Percentiles rank a stretch among this genome's conserved stretches.
These are phyloP conservation scores for Temnothorax rugatulus DNA, from an alignment of 2,888 invertebrate species.

Conservation along the genomic window DNA sequence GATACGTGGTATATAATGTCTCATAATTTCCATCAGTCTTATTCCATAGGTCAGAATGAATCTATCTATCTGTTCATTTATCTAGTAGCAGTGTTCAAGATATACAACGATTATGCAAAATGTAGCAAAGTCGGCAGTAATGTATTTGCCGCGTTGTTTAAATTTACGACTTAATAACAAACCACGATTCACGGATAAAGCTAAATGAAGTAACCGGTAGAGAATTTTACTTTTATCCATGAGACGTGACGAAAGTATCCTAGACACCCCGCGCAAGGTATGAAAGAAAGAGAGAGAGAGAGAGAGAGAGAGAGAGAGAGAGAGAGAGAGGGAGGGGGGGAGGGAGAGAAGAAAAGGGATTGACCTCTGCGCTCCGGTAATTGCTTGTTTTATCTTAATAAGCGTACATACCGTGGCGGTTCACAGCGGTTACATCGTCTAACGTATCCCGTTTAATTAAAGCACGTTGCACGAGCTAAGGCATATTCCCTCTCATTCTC, in stretches of 20 bases:
- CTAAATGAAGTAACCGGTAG: conserved; percentile 28
- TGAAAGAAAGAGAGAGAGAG: conserved; percentile 14
- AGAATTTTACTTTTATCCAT: conserved; percentile 55
- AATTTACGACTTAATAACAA: conserved; percentile 38
- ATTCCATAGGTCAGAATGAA: neutral
- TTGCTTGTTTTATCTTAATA: conserved; percentile 80
- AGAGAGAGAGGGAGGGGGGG: conserved; percentile 13
- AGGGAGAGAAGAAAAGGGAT: conserved; percentile 59
- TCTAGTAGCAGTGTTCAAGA: neutral
- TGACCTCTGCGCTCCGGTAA: conserved; percentile 71
- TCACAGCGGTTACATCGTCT: conserved; percentile 74
- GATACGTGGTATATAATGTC: neutral
- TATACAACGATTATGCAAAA: conserved; percentile 22
- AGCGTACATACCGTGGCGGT: conserved; percentile 72
- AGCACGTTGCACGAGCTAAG: conserved; percentile 66
- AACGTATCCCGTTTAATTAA: conserved; percentile 78
- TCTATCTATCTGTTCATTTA: neutral
- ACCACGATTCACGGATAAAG: conserved; percentile 22
- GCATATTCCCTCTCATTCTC: conserved; percentile 44
- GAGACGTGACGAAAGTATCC: conserved; percentile 61
- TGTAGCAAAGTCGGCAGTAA: neutral
- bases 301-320: conserved; percentile 37
- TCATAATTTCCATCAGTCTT: neutral
- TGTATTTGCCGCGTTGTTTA: conserved; percentile 3
- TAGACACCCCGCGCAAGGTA: conserved; percentile 31